phyloP scores from a whole-genome alignment of 1,140 invertebrate species.

The Drosophila ogumai region DNA sequence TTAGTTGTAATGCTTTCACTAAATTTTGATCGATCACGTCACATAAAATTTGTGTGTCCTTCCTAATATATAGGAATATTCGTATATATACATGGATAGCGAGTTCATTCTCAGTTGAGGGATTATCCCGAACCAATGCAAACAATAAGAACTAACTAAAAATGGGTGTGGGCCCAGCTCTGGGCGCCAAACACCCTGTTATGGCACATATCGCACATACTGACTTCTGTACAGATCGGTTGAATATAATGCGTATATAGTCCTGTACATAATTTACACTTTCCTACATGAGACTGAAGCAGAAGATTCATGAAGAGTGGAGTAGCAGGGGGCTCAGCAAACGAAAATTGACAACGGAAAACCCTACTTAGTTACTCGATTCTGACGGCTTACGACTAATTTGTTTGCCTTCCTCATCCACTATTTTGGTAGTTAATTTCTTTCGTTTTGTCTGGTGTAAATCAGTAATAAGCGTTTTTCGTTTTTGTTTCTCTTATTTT shows the following conservation, averaged over 20 bases:
- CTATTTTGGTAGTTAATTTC: conserved; percentile 57
- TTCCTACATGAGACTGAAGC: conserved; percentile 35
- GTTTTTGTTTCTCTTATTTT: conserved; percentile 52
- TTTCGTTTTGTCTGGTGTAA: conserved; percentile 53
- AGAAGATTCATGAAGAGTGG: conserved; percentile 20
- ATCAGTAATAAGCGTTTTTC: conserved; percentile 81
- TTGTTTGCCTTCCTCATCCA: conserved; percentile 44
- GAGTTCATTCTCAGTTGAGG: conserved; percentile 16
- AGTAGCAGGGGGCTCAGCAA: conserved; percentile 55
- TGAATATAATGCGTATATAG: conserved; percentile 50
- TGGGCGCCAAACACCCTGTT: conserved; percentile 29
- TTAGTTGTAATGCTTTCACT: conserved; percentile 72
- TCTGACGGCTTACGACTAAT: conserved; percentile 51
- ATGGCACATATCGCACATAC: conserved; percentile 80
- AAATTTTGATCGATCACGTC: conserved; percentile 79
- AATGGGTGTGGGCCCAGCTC: background rate
- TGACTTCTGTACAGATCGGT: conserved; percentile 67
- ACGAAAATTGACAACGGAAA: conserved; percentile 70
- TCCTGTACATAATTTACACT: conserved; percentile 79
- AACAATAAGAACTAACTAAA: conserved; percentile 54
- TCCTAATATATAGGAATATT: conserved; percentile 20
- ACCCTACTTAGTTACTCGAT: conserved; percentile 17
- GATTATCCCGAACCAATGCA: conserved; percentile 34
- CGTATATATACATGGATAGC: conserved; percentile 41
- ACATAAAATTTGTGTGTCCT: conserved; percentile 55